These are phyloP conservation scores for Siniperca undulata DNA, from an alignment of 2,797 vertebrate genomes.

Conservation along the genomic window DNA sequence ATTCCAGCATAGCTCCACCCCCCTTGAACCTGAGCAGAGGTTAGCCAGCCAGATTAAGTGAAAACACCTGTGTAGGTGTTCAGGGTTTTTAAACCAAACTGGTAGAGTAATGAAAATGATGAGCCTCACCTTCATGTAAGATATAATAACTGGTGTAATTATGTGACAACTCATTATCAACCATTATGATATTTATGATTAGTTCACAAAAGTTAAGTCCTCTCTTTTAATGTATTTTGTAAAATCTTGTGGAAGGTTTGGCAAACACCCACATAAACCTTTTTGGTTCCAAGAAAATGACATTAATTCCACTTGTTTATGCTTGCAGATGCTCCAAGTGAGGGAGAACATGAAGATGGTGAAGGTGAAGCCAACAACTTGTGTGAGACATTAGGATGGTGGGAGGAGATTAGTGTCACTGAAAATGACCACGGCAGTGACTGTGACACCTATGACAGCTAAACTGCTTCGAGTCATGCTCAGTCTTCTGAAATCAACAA, in stretches of 20 bases:
- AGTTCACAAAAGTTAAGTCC: neutral
- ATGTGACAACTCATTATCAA: neutral
- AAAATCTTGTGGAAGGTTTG: neutral
- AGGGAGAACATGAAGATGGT: neutral
- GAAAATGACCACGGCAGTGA: slow-evolving; percentile 39
- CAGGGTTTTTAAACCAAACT: neutral
- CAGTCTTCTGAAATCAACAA: slow-evolving; percentile 38
- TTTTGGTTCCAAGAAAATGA: slow-evolving; percentile 7
- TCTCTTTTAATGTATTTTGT: neutral
- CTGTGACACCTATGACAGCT: slow-evolving; percentile 44
- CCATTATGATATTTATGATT: neutral
- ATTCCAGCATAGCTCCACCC: no score
- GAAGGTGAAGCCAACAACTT: slow-evolving; percentile 30
- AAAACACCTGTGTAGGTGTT: neutral
- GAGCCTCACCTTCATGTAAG: neutral
- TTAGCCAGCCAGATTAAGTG: neutral
- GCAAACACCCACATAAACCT: neutral
- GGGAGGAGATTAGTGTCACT: slow-evolving; percentile 34
- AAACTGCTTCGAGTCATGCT: slow-evolving; percentile 44
- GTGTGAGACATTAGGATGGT: slow-evolving; percentile 14
- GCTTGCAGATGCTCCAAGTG: neutral
- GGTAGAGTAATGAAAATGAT: neutral
- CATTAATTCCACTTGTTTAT: neutral
- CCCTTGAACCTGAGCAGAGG: neutral
- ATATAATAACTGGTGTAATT: neutral